phyloP scores from a whole-genome alignment of 1,140 invertebrate genomes.

The Dolichoris vasculosae region DNA sequence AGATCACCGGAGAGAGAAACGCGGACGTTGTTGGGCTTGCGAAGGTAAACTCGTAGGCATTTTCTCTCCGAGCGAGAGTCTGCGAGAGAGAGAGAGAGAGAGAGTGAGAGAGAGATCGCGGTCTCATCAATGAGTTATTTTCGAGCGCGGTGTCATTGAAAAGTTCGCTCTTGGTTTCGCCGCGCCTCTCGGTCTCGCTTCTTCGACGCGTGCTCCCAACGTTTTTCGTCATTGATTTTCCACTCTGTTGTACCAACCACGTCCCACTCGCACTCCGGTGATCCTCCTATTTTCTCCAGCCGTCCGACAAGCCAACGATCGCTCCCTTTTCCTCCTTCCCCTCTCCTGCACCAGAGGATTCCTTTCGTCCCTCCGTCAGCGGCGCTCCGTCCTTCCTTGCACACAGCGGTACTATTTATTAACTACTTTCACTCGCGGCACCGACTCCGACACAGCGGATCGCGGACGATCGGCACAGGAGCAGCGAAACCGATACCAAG shows the following conservation, averaged over 20 bases:
- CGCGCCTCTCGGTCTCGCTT: neutral
- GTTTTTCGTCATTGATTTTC: conserved; percentile 13
- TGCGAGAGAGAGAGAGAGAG: too few species aligned
- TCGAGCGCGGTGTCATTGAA: conserved; percentile 8
- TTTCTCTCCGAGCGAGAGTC: neutral
- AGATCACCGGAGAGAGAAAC: neutral
- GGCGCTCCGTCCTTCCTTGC: neutral
- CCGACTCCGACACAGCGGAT: neutral
- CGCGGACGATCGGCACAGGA: neutral
- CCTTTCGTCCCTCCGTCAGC: too few species aligned
- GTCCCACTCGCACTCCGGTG: neutral
- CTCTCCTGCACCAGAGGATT: neutral
- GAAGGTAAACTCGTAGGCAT: neutral
- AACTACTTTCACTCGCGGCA: conserved; percentile 24
- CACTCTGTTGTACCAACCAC: conserved; percentile 3
- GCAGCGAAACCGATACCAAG: neutral
- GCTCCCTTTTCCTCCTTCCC: neutral
- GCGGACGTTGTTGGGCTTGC: neutral
- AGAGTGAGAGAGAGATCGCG: too few species aligned
- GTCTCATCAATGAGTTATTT: conserved; percentile 9
- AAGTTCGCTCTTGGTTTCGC: neutral
- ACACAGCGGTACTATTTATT: neutral
- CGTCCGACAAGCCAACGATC: neutral
- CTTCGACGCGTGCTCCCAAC: neutral
- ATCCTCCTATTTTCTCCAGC: neutral